phyloP scores from a whole-genome alignment of 2,113 vertebrate species.

The Anas platyrhynchos region DNA sequence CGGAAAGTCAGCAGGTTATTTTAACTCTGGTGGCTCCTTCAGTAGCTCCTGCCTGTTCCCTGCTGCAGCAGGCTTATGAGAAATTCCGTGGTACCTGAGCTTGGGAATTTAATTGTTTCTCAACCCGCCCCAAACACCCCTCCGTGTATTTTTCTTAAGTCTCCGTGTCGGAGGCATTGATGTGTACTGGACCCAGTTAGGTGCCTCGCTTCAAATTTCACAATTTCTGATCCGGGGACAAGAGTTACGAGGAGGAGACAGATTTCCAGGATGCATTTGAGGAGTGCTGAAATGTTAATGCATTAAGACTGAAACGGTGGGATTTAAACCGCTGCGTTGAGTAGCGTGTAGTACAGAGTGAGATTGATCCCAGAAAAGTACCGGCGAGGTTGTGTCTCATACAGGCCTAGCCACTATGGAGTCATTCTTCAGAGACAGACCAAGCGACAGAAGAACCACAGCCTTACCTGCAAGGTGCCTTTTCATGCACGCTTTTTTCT shows the following conservation, averaged over 20 bases:
- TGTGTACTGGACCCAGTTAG: neutral
- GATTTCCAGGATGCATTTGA: slow-evolving; percentile 8
- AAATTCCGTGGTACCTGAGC: neutral
- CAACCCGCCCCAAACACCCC: neutral
- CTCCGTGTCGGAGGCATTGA: neutral
- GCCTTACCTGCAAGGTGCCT: slow-evolving; percentile 67
- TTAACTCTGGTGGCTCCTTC: neutral
- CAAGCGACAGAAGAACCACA: slow-evolving; percentile 52
- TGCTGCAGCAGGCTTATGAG: neutral
- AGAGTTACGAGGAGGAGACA: neutral
- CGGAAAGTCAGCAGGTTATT: neutral
- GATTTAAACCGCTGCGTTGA: slow-evolving; percentile 50
- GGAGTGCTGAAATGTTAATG: slow-evolving; percentile 41
- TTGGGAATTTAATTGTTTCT: neutral
- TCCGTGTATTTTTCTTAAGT: neutral
- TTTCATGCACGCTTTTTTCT: slow-evolving; percentile 56
- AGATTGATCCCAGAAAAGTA: slow-evolving; percentile 56
- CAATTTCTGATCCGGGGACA: neutral
- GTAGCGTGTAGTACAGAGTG: slow-evolving; percentile 44
- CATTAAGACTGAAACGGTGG: slow-evolving; percentile 37
- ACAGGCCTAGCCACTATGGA: slow-evolving; percentile 53
- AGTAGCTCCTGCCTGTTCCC: neutral
- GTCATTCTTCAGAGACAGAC: slow-evolving; percentile 68
- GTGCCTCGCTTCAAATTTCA: neutral
- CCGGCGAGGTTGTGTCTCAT: slow-evolving; percentile 65